These are phyloP conservation scores for Etheostoma spectabile DNA, from an alignment of 2,113 vertebrate genomes.

Conservation along the genomic window DNA sequence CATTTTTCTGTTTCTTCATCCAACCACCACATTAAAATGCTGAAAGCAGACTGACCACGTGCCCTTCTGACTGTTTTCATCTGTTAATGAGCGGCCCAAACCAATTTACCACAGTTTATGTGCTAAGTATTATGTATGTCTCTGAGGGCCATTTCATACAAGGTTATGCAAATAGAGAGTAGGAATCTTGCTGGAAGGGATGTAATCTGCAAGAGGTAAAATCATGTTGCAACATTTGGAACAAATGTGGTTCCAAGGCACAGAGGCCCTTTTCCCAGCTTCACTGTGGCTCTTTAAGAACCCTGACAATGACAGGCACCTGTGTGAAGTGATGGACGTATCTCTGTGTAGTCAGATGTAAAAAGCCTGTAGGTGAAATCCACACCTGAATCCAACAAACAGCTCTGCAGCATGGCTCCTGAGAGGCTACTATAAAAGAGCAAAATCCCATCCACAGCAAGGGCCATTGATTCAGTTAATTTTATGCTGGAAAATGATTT, in stretches of 20 bases:
- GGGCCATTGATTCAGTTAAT: constrained; percentile 85
- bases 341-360: constrained; percentile 57
- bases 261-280: constrained; percentile 52
- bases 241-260: constrained; percentile 36
- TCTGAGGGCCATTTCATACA: constrained; percentile 64
- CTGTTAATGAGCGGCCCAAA: constrained; percentile 64
- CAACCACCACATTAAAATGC: background rate
- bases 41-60: constrained; percentile 34
- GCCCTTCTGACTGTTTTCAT: constrained; percentile 32
- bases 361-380: constrained; percentile 65
- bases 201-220: constrained; percentile 54
- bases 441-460: constrained; percentile 69
- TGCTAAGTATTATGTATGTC: constrained; percentile 58
- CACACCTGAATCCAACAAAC: constrained; percentile 67
- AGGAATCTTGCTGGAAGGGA: constrained; percentile 53
- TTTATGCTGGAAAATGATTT: constrained; percentile 85
- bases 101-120: constrained; percentile 63
- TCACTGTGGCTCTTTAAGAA: constrained; percentile 52
- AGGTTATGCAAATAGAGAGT: constrained; percentile 71
- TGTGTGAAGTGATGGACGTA: constrained; percentile 62
- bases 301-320: constrained; percentile 65
- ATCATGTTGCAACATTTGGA: constrained; percentile 48
- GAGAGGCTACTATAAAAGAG: constrained; percentile 77
- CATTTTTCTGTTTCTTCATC: background rate
- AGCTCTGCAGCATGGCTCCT: constrained; percentile 55